Conservation (phyloP, 2,797 vertebrate species). For the Gadopsis marmoratus region DNA sequence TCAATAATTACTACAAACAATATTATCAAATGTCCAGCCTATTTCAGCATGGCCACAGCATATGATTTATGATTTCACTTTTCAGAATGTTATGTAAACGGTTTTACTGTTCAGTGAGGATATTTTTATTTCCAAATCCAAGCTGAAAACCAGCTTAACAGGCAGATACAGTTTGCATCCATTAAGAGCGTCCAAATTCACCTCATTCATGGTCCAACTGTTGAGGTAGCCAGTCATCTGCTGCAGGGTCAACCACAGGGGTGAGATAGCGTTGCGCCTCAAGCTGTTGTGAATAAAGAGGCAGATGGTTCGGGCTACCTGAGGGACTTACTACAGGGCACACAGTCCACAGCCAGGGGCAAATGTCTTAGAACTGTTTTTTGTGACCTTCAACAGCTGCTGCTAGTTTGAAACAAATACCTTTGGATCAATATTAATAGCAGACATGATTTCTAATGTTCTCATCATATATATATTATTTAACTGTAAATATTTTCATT, state of each 20-base stretch:
- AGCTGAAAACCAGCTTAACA: neutral
- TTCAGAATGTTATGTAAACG: neutral
- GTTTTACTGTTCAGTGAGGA: neutral
- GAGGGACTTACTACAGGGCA: conserved; percentile 39
- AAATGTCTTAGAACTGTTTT: conserved; percentile 43
- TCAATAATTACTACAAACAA: neutral
- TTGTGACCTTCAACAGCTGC: conserved; percentile 53
- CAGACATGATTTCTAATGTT: neutral
- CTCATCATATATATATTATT: neutral
- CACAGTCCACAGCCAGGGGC: conserved; percentile 27
- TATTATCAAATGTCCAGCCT: neutral
- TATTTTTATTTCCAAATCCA: neutral
- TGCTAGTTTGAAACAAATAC: conserved; percentile 31
- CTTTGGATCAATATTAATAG: conserved; percentile 39
- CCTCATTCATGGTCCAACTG: neutral
- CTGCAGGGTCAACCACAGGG: conserved; percentile 23
- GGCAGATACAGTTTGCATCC: neutral
- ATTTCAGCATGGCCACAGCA: neutral
- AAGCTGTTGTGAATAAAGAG: conserved; percentile 34
- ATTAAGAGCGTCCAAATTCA: neutral
- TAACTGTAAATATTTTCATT: neutral
- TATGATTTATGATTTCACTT: neutral
- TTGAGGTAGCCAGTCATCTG: conserved; percentile 18
- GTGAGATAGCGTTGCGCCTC: conserved; percentile 9
- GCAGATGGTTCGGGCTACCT: conserved; percentile 67